Conservation (phyloP, 2,888 invertebrate species). For the Trissoscelio sp. region DNA sequence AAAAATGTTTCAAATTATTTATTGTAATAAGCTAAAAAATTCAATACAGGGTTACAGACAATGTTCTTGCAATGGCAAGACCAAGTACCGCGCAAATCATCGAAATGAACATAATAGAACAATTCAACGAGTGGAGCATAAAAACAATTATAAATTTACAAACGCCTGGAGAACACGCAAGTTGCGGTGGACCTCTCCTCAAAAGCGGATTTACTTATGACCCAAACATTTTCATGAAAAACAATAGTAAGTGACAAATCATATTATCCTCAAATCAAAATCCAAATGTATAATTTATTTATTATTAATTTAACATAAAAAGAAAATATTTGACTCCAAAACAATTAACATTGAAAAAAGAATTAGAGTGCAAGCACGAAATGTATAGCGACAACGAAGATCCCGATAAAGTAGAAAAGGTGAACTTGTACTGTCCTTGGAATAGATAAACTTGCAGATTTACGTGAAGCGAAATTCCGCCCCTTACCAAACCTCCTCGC, state of each 20-base stretch:
- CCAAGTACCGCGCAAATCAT: conserved; percentile 90
- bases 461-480: conserved; percentile 65
- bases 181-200: conserved; percentile 91
- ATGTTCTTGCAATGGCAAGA: conserved; percentile 94
- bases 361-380: conserved; percentile 5
- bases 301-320: too few species aligned
- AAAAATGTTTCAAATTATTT: too few species aligned
- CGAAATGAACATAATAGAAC: conserved; percentile 90
- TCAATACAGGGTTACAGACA: conserved; percentile 91
- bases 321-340: background rate
- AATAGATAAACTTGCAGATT: conserved; percentile 69
- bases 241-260: conserved; percentile 82
- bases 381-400: conserved; percentile 51
- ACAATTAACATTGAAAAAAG: background rate
- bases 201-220: conserved; percentile 93
- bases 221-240: conserved; percentile 92
- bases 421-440: conserved; percentile 67
- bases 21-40: too few species aligned
- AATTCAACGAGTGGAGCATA: conserved; percentile 92
- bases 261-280: too few species aligned
- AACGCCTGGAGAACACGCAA: conserved; percentile 93
- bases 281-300: too few species aligned
- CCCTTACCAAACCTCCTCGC: conserved; percentile 57
- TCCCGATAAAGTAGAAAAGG: conserved; percentile 63
- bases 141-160: conserved; percentile 94